Evolutionary conservation across 2,888 invertebrate genomes (phyloP).

Genomic region (Pristionchus fissidentatus): DNA sequence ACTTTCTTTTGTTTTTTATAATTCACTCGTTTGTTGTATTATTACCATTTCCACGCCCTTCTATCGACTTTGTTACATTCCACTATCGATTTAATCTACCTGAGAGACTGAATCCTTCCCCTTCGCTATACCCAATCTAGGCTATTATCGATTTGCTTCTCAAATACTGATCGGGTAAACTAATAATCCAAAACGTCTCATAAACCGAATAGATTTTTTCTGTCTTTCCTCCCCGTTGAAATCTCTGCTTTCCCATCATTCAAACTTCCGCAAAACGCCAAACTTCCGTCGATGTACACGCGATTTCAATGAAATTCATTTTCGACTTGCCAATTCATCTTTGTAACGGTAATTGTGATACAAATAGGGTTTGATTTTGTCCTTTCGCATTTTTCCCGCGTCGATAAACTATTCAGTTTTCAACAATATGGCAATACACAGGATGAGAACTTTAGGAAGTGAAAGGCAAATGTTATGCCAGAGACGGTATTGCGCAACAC

Average conservation of each 20-base stretch:
- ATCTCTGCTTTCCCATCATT: constrained; percentile 10
- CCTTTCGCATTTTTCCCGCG: neutral
- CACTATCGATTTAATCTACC: neutral
- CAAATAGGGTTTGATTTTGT: constrained; percentile 7
- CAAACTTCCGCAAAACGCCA: neutral
- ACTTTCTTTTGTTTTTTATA: neutral
- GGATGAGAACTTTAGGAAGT: too few relatives aligned
- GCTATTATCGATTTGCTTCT: neutral
- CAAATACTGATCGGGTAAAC: neutral
- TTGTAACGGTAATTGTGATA: constrained; percentile 32
- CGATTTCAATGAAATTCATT: too few relatives aligned
- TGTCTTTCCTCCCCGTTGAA: constrained; percentile 40
- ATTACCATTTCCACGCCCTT: neutral
- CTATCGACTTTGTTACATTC: constrained; percentile 26
- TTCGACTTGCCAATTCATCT: neutral
- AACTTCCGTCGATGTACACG: too few relatives aligned
- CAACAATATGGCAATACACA: too few relatives aligned
- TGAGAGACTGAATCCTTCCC: neutral
- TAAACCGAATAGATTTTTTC: constrained; percentile 1
- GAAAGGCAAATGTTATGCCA: too few relatives aligned
- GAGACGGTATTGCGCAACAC: too few relatives aligned
- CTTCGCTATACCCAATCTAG: neutral
- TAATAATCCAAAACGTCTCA: neutral
- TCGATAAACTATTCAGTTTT: too few relatives aligned
- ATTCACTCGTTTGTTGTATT: constrained; percentile 32